A percentile compares a stretch with the other conserved stretches of the same genome.
These are phyloP conservation scores for Drosophila flavopinicola DNA, from an alignment of 2,888 invertebrate species.

Conservation along the genomic window DNA sequence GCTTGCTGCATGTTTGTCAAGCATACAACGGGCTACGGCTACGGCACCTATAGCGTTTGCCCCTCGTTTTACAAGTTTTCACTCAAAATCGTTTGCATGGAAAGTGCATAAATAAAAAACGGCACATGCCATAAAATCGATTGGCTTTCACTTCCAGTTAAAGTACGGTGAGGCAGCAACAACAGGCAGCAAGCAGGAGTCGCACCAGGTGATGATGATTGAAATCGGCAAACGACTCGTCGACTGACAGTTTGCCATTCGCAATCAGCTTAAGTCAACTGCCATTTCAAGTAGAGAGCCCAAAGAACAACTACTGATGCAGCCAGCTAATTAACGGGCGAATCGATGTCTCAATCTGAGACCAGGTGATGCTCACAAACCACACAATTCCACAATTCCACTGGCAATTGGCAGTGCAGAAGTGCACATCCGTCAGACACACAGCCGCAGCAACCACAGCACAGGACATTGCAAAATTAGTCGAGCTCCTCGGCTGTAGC, in stretches of 20 bases:
- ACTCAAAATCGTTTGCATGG: conserved; percentile 42
- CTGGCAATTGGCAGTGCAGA: conserved; percentile 6
- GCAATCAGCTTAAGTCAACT: conserved; percentile 69
- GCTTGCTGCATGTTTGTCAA: conserved; percentile 50
- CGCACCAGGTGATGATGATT: conserved; percentile 30
- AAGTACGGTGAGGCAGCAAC: conserved; percentile 34
- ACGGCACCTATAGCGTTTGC: conserved; percentile 18
- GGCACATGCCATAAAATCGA: conserved; percentile 62
- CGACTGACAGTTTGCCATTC: conserved; percentile 26
- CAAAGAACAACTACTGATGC: conserved; percentile 2
- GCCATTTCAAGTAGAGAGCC: conserved; percentile 2
- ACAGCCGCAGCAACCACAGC: background rate
- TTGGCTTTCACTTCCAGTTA: conserved; percentile 31
- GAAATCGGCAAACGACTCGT: conserved; percentile 18
- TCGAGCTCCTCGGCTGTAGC: conserved; percentile 1
- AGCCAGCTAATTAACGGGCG: conserved; percentile 40
- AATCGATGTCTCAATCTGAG: conserved; percentile 18
- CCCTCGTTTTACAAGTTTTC: conserved; percentile 54
- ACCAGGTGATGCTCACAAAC: conserved; percentile 6
- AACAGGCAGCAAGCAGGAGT: background rate
- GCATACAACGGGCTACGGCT: conserved; percentile 21
- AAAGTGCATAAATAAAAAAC: conserved; percentile 33
- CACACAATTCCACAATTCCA: conserved; percentile 8
- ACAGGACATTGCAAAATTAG: conserved; percentile 18
- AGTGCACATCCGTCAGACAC: background rate